Percentiles rank a stretch among this genome's conserved stretches.
Evolutionary conservation across 2,888 invertebrate genomes (phyloP).

Genomic region (Galerucella calmariensis): DNA sequence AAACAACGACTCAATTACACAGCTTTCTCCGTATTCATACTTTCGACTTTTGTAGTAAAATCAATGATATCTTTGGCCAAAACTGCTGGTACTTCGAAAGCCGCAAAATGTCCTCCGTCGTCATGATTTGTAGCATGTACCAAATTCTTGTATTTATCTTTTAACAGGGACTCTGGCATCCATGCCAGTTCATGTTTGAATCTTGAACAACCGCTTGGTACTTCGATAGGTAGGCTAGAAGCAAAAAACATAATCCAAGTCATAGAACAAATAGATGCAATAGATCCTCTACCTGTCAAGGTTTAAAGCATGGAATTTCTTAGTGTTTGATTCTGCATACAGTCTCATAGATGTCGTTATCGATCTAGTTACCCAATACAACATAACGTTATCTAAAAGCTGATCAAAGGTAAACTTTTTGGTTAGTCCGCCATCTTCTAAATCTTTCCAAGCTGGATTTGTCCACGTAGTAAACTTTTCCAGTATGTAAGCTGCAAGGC

Average conservation of each 20-base stretch:
- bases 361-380: slow-evolving; percentile 82
- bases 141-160: slow-evolving; percentile 41
- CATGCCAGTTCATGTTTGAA: slow-evolving; percentile 78
- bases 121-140: slow-evolving; percentile 60
- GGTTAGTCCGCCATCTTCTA: slow-evolving; percentile 75
- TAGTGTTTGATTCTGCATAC: slow-evolving; percentile 74
- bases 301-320: neutral
- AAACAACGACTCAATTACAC: neutral
- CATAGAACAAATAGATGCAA: neutral
- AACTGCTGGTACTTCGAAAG: slow-evolving; percentile 46
- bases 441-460: slow-evolving; percentile 65
- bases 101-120: slow-evolving; percentile 54
- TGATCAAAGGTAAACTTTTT: slow-evolving; percentile 77
- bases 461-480: slow-evolving; percentile 90
- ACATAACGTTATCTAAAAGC: slow-evolving; percentile 82
- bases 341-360: slow-evolving; percentile 81
- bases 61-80: slow-evolving; percentile 43
- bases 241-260: slow-evolving; percentile 49
- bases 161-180: slow-evolving; percentile 65
- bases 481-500: slow-evolving; percentile 88
- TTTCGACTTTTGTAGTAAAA: slow-evolving; percentile 45
- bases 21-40: neutral
- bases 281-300: slow-evolving; percentile 21
- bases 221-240: slow-evolving; percentile 72
- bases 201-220: slow-evolving; percentile 80